Evolutionary conservation across 2,888 invertebrate species (phyloP), one percentile per base, ranked within the genome.

Genomic region (Dasysyrphus tricinctus): DNA sequence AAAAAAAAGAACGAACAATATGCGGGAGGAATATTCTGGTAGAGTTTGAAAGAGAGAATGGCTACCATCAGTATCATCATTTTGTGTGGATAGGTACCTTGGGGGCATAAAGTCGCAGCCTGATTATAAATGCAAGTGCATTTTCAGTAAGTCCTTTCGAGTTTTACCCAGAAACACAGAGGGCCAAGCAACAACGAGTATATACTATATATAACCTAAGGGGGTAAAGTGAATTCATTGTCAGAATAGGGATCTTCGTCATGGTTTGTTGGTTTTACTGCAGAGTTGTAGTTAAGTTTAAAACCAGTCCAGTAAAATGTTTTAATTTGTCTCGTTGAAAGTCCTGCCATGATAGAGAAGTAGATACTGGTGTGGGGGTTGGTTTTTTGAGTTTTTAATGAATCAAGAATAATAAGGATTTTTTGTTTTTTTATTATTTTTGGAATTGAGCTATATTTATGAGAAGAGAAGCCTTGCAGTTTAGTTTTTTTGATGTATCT

Each of bases 91-190:
- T 69, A 69, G 39, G n/a, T 72, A 82, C 86, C 86, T 82, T 86
- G 51, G 86, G 81, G 86, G 65, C 65, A 82, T 75, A 79, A 82
- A 86, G 86, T 86, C 86, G 70, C 78, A 75, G 78, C 75, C 86
- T 86, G 82, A 86, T 86, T 86, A 82, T 82, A 79, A 86, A 86
- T 86, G 86, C 82, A 86, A 79, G 82, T 61, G 86, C 82, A 75
- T 75, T 82, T 61, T 78, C 65, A 79, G 77, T 65, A 63, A 74
- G 74, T 75, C 57, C 77, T 75, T 70, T 77, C 42, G 51, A 57
- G 44, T 69, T 73, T 69, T 42, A 47, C 32, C 11, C n/a, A 70
- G 70, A 12, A 65, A 63, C 49, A 69, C 61, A 69, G 19, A 59
- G 39, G 51, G 8, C 47, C 34, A 16, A 67, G 49, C 47, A 24